These are phyloP conservation scores for Marcusenius ussheri DNA, from an alignment of 2,113 vertebrate genomes.

Conservation along the genomic window DNA sequence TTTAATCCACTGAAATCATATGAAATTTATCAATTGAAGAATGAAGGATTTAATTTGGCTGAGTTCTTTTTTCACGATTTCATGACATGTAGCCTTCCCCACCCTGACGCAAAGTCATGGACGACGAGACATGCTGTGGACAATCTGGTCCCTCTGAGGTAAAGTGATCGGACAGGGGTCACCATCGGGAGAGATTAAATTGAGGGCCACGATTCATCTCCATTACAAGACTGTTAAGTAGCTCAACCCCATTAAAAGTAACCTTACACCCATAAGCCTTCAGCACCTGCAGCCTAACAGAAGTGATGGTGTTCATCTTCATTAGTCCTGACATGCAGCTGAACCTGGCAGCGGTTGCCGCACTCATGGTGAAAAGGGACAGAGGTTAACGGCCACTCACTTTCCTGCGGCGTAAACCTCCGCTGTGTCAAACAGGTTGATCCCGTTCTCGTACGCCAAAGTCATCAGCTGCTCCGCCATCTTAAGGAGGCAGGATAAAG, in stretches of 20 bases:
- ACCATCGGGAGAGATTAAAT: background rate
- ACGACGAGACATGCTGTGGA: background rate
- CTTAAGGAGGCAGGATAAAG: conserved; percentile 49
- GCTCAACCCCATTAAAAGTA: background rate
- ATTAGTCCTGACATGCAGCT: background rate
- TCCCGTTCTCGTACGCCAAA: conserved; percentile 86
- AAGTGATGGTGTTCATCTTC: background rate
- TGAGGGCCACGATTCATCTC: background rate
- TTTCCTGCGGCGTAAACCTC: conserved; percentile 84
- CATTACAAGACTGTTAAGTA: background rate
- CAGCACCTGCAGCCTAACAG: background rate
- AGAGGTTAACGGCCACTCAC: conserved; percentile 55
- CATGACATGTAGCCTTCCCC: background rate
- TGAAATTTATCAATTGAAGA: background rate
- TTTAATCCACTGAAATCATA: background rate
- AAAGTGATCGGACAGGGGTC: background rate
- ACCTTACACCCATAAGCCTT: background rate
- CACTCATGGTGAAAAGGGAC: too few relatives aligned
- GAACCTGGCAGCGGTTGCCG: too few relatives aligned
- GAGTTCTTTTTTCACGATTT: background rate
- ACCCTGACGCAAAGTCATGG: background rate
- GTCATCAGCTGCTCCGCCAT: conserved; percentile 89
- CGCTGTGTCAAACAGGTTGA: conserved; percentile 90
- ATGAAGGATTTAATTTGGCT: background rate
- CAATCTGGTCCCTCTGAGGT: background rate